Conservation (phyloP, 2,113 vertebrate genomes). For the Prietella phreatophila region DNA sequence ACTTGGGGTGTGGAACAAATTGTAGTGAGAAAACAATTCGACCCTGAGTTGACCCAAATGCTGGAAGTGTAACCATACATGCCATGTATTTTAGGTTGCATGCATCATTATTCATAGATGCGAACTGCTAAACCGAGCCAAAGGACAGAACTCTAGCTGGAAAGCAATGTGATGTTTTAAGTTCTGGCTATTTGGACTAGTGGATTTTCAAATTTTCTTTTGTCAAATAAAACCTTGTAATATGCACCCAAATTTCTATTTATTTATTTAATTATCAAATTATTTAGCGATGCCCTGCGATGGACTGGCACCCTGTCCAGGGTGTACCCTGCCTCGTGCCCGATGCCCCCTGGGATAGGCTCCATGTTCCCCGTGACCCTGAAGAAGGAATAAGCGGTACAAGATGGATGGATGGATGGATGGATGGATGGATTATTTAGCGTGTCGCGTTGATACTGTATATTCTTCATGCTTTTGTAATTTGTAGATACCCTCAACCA, state of each 20-base stretch:
- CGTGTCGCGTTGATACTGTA: neutral
- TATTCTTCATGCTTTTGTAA: neutral
- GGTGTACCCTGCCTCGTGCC: too few species aligned
- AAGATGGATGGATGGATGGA: too few species aligned
- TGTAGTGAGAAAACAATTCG: constrained; percentile 1
- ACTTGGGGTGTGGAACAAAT: neutral
- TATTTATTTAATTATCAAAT: neutral
- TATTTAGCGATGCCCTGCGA: too few species aligned
- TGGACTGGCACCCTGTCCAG: too few species aligned
- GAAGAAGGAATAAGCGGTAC: too few species aligned
- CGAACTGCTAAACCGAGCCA: neutral
- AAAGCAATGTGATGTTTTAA: neutral
- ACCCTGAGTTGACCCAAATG: constrained; percentile 2
- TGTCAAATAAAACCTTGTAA: neutral
- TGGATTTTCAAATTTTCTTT: neutral
- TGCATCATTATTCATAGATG: neutral
- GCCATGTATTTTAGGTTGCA: neutral
- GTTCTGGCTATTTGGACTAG: too few species aligned
- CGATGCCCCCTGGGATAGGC: too few species aligned
- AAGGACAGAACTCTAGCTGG: neutral
- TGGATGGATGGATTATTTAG: too few species aligned
- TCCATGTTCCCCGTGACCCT: too few species aligned
- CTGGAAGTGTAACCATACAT: neutral
- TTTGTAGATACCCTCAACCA: neutral
- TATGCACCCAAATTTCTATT: neutral